Percentiles rank a stretch among this genome's conserved stretches.
phyloP scores from a whole-genome alignment of 2,113 vertebrate species.

The Leucoraja erinaceus region DNA sequence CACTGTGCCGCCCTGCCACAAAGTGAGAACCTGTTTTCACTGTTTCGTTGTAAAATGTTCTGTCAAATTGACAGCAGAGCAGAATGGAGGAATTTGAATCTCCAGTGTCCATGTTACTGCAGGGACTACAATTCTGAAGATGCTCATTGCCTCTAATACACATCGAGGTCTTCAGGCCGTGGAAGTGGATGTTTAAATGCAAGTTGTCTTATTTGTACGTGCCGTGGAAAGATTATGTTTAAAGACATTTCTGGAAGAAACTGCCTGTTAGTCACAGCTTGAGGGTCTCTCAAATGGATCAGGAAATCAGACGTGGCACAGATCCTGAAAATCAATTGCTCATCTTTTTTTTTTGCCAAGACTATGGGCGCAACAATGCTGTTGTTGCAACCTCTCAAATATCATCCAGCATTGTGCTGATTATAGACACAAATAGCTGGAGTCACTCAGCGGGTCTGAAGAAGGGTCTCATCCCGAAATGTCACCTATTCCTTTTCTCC shows the following conservation, averaged over 20 bases:
- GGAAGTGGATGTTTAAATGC: neutral
- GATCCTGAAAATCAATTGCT: neutral
- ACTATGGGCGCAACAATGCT: too few species aligned
- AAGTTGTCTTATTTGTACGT: neutral
- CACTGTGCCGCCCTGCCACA: neutral
- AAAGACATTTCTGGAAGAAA: constrained; percentile 4
- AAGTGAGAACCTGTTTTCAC: neutral
- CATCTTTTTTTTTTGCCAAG: neutral
- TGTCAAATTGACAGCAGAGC: neutral
- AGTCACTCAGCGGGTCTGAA: too few species aligned
- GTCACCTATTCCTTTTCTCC: too few species aligned
- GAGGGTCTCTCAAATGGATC: neutral
- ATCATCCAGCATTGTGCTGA: neutral
- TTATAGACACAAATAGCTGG: neutral
- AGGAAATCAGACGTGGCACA: neutral
- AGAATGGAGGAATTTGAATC: neutral
- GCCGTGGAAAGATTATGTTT: neutral
- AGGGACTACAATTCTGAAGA: neutral
- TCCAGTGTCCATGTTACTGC: neutral
- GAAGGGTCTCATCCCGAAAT: too few species aligned
- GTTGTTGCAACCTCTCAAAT: neutral
- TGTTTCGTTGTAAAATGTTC: neutral
- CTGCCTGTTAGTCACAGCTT: neutral
- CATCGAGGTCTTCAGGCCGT: neutral
- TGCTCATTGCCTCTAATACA: neutral